Base-by-base conservation (phyloP, 92 coral and sea anemone species). In the Galaxea fascicularis region DNA sequence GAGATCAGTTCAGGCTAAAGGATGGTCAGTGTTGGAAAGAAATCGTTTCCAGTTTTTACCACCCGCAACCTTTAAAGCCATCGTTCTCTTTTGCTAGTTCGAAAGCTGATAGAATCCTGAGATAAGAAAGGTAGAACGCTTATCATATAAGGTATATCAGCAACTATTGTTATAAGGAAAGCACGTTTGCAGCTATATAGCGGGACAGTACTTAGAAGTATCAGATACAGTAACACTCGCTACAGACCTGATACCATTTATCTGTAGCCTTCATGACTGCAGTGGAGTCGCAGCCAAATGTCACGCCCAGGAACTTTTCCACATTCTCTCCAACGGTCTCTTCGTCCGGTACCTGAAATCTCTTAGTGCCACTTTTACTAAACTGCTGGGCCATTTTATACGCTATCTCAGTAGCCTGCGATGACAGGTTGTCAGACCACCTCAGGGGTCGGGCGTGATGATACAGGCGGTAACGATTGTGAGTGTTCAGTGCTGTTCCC, bases 361-460 rank as follows among this genome's bases (percentile, higher is more conserved):
- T 79, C 63, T 83, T 91, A 24, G 86, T 47, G 58, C 24, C 82
- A 11, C 57, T 49, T 39, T 74, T 54, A 18, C 64, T 41, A n/a
- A 46, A 83, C 64, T 75, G 59, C 77, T 85, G 73, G 45, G 92
- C 93, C 64, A 96, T 83, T n/a, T 72, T 64, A 79, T 88, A 90
- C 13, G 99, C 99, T 46, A 96, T 76, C 51, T 91, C 89, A 82
- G 84, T 88, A 13, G 99, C 99, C 83, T 88, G 95, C 8, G 87
- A 68, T 41, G 95, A 98, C 24, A 96, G 95, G 20, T 65, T 74
- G 53, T 96, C 94, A 28, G 99, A 96, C 99, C 99, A 96, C 59
- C 82, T 77, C 70, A 96, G 91, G 58, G 98, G 91, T 18, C 92
- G 93, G 39, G 92, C 88, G 89, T 96, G 95, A 56, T 96, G 99